Conservation (phyloP, 23 tunicate species). For the Trididemnum clinides region DNA sequence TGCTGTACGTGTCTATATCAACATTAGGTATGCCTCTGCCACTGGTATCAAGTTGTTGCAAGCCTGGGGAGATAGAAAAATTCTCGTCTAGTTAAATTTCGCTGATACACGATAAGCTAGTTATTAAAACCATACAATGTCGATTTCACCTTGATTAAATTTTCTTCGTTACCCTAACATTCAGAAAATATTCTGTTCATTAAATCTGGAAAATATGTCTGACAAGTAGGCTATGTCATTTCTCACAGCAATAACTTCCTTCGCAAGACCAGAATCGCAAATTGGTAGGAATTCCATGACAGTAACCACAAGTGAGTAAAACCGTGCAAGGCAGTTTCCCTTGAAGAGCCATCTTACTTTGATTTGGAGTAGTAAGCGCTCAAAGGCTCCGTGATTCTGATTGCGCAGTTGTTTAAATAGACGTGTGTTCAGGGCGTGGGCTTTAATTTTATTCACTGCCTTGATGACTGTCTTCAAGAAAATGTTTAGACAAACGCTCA, state of each 20-base stretch:
- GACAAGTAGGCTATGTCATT: conserved; percentile 60
- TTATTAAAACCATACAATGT: conserved; percentile 46
- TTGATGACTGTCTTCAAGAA: conserved; percentile 5
- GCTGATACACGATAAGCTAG: conserved; percentile 14
- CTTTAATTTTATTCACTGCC: conserved; percentile 36
- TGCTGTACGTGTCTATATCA: conserved; percentile 42
- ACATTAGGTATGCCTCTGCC: conserved; percentile 36
- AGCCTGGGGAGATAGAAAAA: conserved; percentile 32
- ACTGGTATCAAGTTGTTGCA: conserved; percentile 30
- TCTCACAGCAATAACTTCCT: conserved; percentile 23
- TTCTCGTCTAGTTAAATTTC: conserved; percentile 34
- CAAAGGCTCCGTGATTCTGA: conserved; percentile 38
- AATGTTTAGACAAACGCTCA: conserved; percentile 34
- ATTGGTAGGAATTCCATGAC: conserved; percentile 44
- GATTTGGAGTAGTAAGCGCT: conserved; percentile 53
- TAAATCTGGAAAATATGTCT: conserved; percentile 62
- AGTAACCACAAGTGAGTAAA: conserved; percentile 33
- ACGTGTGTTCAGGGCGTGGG: conserved; percentile 43
- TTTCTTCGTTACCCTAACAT: conserved; percentile 42
- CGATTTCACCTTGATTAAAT: conserved; percentile 53
- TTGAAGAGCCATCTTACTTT: conserved; percentile 51
- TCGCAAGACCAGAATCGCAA: conserved; percentile 50
- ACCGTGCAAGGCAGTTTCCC: conserved; percentile 50
- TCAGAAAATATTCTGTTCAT: conserved; percentile 42
- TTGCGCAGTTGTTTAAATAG: conserved; percentile 42